Evolutionary conservation across 2,113 vertebrate genomes (phyloP), one percentile per base, ranked within the genome.

Genomic region (Mormyrus lacerda): DNA sequence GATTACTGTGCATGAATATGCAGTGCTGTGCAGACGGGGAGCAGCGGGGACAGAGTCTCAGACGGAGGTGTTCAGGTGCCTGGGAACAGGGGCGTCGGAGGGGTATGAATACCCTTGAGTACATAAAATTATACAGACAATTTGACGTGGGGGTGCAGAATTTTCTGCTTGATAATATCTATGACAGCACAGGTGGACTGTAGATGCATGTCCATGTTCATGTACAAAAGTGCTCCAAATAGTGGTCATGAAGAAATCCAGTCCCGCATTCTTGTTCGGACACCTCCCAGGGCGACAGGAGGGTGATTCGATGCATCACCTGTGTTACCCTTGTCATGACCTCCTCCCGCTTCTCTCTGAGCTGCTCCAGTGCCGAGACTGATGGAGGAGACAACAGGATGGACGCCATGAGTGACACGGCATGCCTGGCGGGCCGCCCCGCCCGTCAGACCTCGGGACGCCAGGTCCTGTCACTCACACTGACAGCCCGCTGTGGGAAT

Each of bases 401-500:
- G 44, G 82, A 24, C 19, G 1, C 15, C 35, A n/a, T 11, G 82
- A 45, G 24, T 15, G 21, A n/a, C 82, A 84, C 21, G 5, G 44
- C 19, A 45, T 44, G 39, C 79, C 42, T 13, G 7, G 42, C 2
- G 42, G 79, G 19, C 79, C 2, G 6, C 17, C 42, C 79, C 7
- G 1, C 82, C 24, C 19, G 21, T n/a, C 82, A 24, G 19, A 84
- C 44, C 35, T 45, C 9, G 19, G 76, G 42, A 82, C 17, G 42
- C 76, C 39, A 39, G 19, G 39, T 82, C 31, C 94, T 92, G 95
- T 96, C 94, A 93, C 93, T 95, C 94, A 94, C 92, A 91, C 91
- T 95, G 94, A 95, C 93, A 95, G 93, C 92, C 92, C 31, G 6
- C 76, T 91, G 91, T 93, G 94, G 53, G 92, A 94, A 89, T 85